Evolutionary conservation across 2,888 invertebrate species (phyloP).

Genomic region (Oscheius sp.): DNA sequence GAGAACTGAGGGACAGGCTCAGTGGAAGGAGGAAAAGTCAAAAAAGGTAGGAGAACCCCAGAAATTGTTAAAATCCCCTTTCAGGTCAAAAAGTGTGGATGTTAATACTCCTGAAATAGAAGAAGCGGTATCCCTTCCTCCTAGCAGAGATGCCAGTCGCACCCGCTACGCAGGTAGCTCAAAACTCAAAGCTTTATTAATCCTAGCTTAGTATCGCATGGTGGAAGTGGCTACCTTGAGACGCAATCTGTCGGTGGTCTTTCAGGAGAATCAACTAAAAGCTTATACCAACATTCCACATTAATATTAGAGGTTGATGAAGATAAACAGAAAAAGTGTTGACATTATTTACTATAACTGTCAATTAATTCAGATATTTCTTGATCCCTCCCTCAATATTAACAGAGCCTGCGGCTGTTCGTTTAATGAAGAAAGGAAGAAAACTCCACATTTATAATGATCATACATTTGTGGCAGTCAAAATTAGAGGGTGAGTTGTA

Average conservation of each 20-base stretch:
- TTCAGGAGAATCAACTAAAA: conserved; percentile 62
- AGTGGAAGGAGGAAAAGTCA: conserved; percentile 59
- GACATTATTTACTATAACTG: not conserved
- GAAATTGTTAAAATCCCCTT: conserved; percentile 5
- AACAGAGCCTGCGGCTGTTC: conserved; percentile 59
- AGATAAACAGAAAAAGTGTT: conserved; percentile 61
- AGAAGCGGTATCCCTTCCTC: conserved; percentile 70
- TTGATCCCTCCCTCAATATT: conserved; percentile 69
- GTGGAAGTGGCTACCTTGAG: conserved; percentile 46
- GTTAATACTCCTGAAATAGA: conserved; percentile 59
- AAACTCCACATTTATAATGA: conserved; percentile 73
- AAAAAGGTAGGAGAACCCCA: conserved; percentile 41
- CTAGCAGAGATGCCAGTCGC: conserved; percentile 68
- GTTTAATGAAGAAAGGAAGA: conserved; percentile 70
- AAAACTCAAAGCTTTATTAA: not conserved
- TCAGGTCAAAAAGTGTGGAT: conserved; percentile 66
- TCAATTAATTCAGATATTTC: conserved; percentile 64
- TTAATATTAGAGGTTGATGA: conserved; percentile 64
- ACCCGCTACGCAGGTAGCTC: conserved; percentile 57
- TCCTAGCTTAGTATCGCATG: conserved; percentile 14
- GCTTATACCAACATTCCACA: conserved; percentile 66
- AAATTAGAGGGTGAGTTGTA: conserved; percentile 69
- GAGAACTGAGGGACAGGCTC: conserved; percentile 65
- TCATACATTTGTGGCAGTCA: conserved; percentile 73
- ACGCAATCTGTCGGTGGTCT: conserved; percentile 62